Conservation (phyloP, 1,140 invertebrate species). For the Pararge aegeria region DNA sequence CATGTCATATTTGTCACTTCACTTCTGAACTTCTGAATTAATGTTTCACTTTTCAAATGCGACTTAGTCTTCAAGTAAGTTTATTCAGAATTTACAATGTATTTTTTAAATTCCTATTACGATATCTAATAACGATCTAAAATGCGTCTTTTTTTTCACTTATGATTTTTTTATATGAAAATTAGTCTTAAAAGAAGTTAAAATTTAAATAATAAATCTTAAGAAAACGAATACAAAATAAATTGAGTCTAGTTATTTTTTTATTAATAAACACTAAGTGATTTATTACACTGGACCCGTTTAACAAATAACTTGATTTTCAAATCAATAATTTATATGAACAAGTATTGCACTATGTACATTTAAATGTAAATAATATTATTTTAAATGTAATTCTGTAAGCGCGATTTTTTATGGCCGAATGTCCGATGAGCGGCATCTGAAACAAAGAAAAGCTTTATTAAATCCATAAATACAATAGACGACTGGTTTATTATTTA, state of each 20-base stretch:
- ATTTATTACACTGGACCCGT: conserved; percentile 14
- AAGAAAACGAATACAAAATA: too few relatives aligned
- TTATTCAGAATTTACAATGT: too few relatives aligned
- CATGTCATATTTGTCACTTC: not conserved
- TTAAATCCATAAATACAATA: not conserved
- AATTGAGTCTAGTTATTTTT: not conserved
- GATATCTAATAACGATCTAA: too few relatives aligned
- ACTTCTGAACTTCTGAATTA: not conserved
- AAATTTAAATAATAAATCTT: not conserved
- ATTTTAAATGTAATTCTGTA: conserved; percentile 3
- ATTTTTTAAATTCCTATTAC: too few relatives aligned
- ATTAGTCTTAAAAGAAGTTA: too few relatives aligned
- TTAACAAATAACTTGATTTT: conserved; percentile 16
- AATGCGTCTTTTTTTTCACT: too few relatives aligned
- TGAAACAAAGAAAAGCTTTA: conserved; percentile 41
- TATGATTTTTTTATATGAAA: too few relatives aligned
- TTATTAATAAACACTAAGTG: conserved; percentile 9
- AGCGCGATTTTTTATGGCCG: conserved; percentile 11
- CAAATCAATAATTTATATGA: conserved; percentile 1
- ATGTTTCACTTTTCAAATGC: not conserved
- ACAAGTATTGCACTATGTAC: conserved; percentile 23
- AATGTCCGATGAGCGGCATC: conserved; percentile 37
- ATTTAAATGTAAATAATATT: conserved; percentile 12
- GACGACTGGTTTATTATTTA: too few relatives aligned
- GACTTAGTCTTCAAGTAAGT: too few relatives aligned